phyloP scores from a whole-genome alignment of 2,113 vertebrate species.

The Electrona antarctica region DNA sequence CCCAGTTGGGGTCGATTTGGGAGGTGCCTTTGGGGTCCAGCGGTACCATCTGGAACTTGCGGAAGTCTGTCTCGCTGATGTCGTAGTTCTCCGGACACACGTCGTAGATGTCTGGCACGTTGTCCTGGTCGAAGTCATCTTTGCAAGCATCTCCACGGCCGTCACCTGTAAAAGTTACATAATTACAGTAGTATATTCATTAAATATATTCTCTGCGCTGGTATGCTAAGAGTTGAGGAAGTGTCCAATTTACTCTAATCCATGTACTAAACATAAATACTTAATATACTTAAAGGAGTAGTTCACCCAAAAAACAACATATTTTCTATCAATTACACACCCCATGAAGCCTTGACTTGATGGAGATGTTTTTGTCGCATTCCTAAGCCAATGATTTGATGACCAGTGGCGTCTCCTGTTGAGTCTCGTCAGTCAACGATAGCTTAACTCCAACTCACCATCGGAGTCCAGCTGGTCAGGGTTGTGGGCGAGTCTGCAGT shows the following conservation, averaged over 20 bases:
- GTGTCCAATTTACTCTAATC: too few relatives aligned
- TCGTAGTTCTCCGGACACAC: conserved; percentile 97
- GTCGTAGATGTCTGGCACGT: conserved; percentile 92
- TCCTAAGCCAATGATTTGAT: too few relatives aligned
- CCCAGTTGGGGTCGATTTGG: conserved; percentile 99
- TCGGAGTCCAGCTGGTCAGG: conserved; percentile 94
- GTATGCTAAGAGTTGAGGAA: too few relatives aligned
- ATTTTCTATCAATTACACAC: too few relatives aligned
- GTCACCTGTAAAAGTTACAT: conserved; percentile 80
- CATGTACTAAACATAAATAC: too few relatives aligned
- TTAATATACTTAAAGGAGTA: too few relatives aligned
- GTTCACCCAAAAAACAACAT: too few relatives aligned
- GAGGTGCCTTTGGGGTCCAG: conserved; percentile 98
- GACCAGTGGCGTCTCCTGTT: too few relatives aligned
- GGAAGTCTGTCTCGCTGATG: conserved; percentile 97
- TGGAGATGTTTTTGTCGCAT: too few relatives aligned
- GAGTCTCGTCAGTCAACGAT: too few relatives aligned
- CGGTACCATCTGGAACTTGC: conserved; percentile 98
- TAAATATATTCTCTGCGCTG: neutral
- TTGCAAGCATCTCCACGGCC: conserved; percentile 97
- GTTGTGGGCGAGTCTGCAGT: conserved; percentile 92
- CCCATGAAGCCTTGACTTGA: too few relatives aligned
- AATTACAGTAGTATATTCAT: neutral
- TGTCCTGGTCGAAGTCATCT: conserved; percentile 97
- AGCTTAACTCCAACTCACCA: conserved; percentile 76